A percentile compares a stretch with the other conserved stretches of the same genome.
These are phyloP conservation scores for Lophura nycthemera DNA, from an alignment of 2,113 vertebrate species.

Conservation along the genomic window DNA sequence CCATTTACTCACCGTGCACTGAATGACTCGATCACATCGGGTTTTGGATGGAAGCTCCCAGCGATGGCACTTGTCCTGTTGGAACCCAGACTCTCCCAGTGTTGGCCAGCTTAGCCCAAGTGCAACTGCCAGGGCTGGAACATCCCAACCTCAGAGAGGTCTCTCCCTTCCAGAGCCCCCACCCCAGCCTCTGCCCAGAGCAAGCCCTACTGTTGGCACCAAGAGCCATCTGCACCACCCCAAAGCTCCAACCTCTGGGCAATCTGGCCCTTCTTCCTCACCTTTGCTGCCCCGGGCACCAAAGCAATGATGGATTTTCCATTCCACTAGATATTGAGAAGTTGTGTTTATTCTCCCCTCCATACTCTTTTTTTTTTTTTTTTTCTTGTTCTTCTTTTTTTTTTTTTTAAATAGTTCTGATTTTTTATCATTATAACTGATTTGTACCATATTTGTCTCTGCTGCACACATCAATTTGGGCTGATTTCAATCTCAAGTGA, in stretches of 20 bases:
- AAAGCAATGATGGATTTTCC: background rate
- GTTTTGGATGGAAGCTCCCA: rapidly evolving
- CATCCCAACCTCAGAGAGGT: background rate
- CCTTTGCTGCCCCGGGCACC: background rate
- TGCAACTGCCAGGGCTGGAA: background rate
- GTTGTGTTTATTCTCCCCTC: background rate
- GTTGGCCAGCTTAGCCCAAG: rapidly evolving
- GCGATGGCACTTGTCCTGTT: rapidly evolving
- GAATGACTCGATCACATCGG: rapidly evolving
- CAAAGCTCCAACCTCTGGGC: background rate
- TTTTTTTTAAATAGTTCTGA: constrained; percentile 26
- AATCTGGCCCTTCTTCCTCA: rapidly evolving
- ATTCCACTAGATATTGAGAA: background rate
- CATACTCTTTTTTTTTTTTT: background rate
- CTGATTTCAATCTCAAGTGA: constrained; percentile 88
- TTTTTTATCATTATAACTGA: constrained; percentile 91
- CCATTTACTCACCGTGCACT: rapidly evolving
- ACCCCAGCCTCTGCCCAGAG: background rate
- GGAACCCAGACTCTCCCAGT: background rate
- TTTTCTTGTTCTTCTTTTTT: background rate
- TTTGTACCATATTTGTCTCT: constrained; percentile 90
- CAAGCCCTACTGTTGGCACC: background rate
- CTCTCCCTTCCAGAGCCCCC: background rate
- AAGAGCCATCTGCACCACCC: background rate
- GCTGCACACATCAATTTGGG: constrained; percentile 86